Percentiles rank a stretch among this genome's conserved stretches.
Conservation (phyloP, 2,113 vertebrate genomes). For the Hemicordylus capensis region DNA sequence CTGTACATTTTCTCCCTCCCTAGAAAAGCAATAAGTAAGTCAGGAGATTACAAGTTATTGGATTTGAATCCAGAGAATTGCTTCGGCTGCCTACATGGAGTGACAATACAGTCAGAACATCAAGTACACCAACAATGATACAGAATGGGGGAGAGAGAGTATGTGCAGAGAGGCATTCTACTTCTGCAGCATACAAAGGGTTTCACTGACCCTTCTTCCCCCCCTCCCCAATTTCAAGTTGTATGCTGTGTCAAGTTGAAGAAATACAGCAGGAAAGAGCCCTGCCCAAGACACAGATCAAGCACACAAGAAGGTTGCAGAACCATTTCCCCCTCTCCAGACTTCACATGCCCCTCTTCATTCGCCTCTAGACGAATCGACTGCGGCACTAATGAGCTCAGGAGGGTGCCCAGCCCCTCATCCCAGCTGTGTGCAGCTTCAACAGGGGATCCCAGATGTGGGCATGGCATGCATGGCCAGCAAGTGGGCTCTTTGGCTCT, state of each 20-base stretch:
- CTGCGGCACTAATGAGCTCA: background rate
- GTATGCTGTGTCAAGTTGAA: fast-evolving
- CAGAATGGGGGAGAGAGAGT: background rate
- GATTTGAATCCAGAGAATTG: background rate
- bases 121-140: background rate
- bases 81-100: background rate
- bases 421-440: background rate
- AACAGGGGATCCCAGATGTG: slow-evolving; percentile 5
- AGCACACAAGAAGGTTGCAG: background rate
- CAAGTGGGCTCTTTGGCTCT: fast-evolving
- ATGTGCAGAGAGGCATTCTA: background rate
- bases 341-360: fast-evolving
- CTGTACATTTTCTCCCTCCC: background rate
- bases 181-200: background rate
- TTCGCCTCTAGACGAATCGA: fast-evolving
- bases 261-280: background rate
- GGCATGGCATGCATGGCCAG: background rate
- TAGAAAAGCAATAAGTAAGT: background rate
- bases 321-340: fast-evolving
- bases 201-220: background rate
- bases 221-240: background rate
- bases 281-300: background rate
- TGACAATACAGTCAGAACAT: background rate
- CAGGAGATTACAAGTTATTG: background rate
- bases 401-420: fast-evolving